These are phyloP conservation scores for Antheraea assamensis DNA, from an alignment of 2,888 invertebrate genomes.

Conservation along the genomic window DNA sequence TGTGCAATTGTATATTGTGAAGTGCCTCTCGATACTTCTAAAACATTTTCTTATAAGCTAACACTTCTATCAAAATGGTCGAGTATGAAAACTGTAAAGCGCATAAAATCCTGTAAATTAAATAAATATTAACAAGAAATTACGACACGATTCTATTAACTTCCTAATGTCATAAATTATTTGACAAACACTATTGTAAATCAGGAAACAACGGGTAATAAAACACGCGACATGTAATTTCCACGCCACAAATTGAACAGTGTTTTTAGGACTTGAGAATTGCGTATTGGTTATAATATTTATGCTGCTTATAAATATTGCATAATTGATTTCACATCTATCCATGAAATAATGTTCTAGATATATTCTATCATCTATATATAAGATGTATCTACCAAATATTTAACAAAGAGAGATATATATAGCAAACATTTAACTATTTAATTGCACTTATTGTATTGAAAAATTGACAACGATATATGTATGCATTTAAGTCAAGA, in stretches of 20 bases:
- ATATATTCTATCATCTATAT: no score
- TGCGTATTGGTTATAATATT: conserved; percentile 34
- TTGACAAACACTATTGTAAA: conserved; percentile 23
- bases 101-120: neutral
- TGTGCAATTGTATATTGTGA: no score
- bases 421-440: no score
- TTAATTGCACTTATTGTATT: no score
- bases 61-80: neutral
- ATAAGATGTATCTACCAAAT: no score
- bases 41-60: no score
- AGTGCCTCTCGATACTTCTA: no score
- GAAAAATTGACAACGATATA: no score
- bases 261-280: conserved; percentile 28
- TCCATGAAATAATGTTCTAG: neutral
- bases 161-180: conserved; percentile 16
- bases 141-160: conserved; percentile 17
- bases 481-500: no score
- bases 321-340: conserved; percentile 4
- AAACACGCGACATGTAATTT: conserved; percentile 38
- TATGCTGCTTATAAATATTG: conserved; percentile 16
- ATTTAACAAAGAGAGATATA: no score
- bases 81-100: neutral
- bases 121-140: neutral
- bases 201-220: conserved; percentile 30
- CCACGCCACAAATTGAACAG: conserved; percentile 43